phyloP scores from a whole-genome alignment of 2,797 vertebrate genomes.

The Platalea minor region DNA sequence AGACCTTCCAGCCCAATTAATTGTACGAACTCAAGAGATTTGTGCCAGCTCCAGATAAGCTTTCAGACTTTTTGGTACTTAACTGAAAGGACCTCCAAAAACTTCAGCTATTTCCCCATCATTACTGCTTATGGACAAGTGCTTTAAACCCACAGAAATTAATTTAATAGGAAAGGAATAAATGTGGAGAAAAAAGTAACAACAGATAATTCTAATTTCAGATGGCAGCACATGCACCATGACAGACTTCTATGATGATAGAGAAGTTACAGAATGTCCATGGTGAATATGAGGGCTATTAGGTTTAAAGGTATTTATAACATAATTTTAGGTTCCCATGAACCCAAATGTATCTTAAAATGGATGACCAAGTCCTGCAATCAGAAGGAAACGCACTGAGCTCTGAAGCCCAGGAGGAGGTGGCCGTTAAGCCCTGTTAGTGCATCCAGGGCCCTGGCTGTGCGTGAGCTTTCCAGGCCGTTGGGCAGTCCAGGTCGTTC shows the following conservation, averaged over 20 bases:
- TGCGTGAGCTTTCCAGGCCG: neutral
- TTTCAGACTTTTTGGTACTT: conserved; percentile 9
- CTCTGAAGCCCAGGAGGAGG: neutral
- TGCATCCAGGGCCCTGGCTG: too few relatives aligned
- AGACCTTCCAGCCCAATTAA: conserved; percentile 43
- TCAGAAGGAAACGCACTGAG: neutral
- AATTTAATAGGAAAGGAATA: neutral
- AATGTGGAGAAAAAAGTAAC: neutral
- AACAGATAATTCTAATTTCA: neutral
- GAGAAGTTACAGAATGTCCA: neutral
- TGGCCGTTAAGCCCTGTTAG: neutral
- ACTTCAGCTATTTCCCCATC: neutral
- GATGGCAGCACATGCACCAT: neutral
- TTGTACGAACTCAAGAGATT: neutral
- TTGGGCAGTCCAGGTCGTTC: neutral
- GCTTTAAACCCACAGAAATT: neutral
- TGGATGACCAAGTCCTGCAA: neutral
- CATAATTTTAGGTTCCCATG: neutral
- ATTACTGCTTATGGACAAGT: neutral
- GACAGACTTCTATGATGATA: neutral
- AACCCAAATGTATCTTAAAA: neutral
- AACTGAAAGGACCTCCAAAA: neutral
- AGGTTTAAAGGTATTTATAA: neutral
- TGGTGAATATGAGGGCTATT: neutral
- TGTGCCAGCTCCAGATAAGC: conserved; percentile 15